Evolutionary conservation across 64 coral and sea anemone genomes (phyloP), one percentile per base, ranked within the genome.

Genomic region (Platygyra sinensis): DNA sequence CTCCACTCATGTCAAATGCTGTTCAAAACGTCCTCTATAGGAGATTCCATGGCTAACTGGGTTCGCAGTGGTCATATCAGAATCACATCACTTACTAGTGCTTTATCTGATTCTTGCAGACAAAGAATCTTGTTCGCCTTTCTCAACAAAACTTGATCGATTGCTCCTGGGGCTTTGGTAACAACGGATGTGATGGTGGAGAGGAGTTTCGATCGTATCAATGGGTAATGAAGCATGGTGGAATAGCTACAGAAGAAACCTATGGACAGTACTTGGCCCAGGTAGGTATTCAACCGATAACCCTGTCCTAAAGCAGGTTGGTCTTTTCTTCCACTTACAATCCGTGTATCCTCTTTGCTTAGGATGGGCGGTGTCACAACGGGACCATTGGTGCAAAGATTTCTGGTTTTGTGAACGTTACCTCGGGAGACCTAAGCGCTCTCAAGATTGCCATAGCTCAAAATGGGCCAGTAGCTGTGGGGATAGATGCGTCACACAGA

Each of bases 401-500:
- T 76, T 86, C 88, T 19, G 80, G 89, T 52, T 96, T 94, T 82
- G 91, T 96, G 49, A 96, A 96, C 72, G 92, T 96, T 33, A 96
- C 95, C 50, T 93, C 91, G 32, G 95, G 95, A 30, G 91, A 96
- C 82, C 82, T 62, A 19, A 90, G 78, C 61, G 94, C 94, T 17
- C 84, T 99, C 14, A 99, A 99, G 76, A 64, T 95, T 50, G 97
- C 97, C 17, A 95, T 99, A 39, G 91, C 91, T 11, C 94, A 94
- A 33, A 89, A 96, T 20, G 97, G 97, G 18, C 97, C 97, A 1
- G 77, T 83, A 17, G 28, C 97, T 50, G 97, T 99, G 11, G 94
- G 97, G 51, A 99, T 99, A 88, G 97, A 99, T 86, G 97, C 97
- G 16, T 99, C 97, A 12, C 97, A 99, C 83, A 88, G 67, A 79